Evolutionary conservation across 2,888 invertebrate species (phyloP), one percentile per base, ranked within the genome.

Genomic region (Clepsis dumicolana): DNA sequence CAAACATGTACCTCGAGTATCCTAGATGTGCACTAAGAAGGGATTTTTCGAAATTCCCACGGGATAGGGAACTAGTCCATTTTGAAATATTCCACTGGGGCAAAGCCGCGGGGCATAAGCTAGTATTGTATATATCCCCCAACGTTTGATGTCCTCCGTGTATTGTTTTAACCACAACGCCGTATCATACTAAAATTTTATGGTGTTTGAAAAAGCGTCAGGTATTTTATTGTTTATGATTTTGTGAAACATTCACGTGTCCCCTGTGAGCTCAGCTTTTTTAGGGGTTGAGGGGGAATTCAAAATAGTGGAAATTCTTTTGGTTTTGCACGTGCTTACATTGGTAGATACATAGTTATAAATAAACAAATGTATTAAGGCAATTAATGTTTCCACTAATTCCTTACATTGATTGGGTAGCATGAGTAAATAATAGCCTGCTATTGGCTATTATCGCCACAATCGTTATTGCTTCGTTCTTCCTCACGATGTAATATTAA

Each of bases 151-250:
- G 21, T 21, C 48, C 48, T 21, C 21, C 18, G 48, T 29, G 48
- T 48, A 61, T 54, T 29, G 41, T 12, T 44, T 53, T 66, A 44
- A 66, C 44, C 44, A 57, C 48, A 35, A 25, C 53, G 12, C 29
- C 25, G 29, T 35, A 35, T 44, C 44, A 24, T 25, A 60, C 60
- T 65, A 65, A 60, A 65, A 54, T n/a, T 54, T 66, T 44, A 66
- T 35, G 16, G 29, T 16, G 44, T 61, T 61, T 16, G 61, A 24
- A 35, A 65, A 60, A 41, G 14, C 52, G 32, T 44, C 41, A 38
- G 21, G 41, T 32, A 24, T 44, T 59, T 65, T 24, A 18, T 27
- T 38, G 52, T 21, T 60, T 41, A 24, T 64, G 44, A 44, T 41
- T 21, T 56, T 35, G 16, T 64, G 44, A 44, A 60, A 60, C 24